A percentile compares a stretch with the other conserved stretches of the same genome.
Evolutionary conservation across 2,113 vertebrate species (phyloP).

Genomic region (Tragelaphus buxtoni): DNA sequence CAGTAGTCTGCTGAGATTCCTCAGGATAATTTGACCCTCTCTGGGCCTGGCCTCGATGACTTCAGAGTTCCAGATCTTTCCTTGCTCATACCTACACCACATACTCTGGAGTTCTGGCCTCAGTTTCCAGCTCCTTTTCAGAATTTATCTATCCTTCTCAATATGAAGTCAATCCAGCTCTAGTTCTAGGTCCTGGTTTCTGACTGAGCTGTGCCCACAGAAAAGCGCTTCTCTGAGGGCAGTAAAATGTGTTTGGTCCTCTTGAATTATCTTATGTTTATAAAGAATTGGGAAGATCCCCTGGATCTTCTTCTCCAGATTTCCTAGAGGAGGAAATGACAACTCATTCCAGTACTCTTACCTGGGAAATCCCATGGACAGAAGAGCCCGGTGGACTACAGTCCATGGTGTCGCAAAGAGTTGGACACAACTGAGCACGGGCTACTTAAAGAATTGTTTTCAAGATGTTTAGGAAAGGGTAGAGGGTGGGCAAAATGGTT

Average conservation of each 20-base stretch:
- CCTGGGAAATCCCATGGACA: background rate
- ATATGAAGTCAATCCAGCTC: background rate
- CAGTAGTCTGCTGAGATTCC: fast-evolving
- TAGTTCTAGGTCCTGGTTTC: no score
- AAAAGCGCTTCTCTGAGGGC: fast-evolving
- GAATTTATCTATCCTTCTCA: background rate
- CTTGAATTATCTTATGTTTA: no score
- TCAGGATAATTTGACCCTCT: fast-evolving
- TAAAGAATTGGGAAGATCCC: background rate
- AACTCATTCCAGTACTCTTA: background rate
- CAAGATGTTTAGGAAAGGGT: background rate
- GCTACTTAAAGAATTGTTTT: background rate
- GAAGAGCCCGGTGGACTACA: background rate
- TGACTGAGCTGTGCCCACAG: no score
- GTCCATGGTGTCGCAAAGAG: fast-evolving
- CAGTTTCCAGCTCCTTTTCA: fast-evolving
- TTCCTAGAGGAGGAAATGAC: background rate
- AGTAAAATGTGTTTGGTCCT: background rate
- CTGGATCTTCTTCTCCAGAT: background rate
- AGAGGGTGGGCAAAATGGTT: no score
- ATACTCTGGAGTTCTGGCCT: fast-evolving
- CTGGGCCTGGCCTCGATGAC: background rate
- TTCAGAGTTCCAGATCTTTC: fast-evolving
- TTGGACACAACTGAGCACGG: background rate
- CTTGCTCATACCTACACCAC: fast-evolving